Conservation (phyloP, 2,888 invertebrate genomes). For the Plebejus anna region DNA sequence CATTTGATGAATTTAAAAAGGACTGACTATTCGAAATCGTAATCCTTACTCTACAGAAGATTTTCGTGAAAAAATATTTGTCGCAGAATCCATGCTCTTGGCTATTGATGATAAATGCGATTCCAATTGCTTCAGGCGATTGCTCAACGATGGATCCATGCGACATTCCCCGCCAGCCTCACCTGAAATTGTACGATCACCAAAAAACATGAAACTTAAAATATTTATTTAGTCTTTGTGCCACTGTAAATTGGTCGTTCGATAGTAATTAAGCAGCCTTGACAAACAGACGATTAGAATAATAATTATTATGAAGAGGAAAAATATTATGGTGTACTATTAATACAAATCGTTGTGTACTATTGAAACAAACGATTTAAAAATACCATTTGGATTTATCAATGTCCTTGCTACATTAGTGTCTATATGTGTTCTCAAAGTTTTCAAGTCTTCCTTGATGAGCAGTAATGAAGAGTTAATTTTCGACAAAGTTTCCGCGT, state of each 20-base stretch:
- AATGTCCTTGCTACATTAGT: neutral
- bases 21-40: constrained; percentile 5
- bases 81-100: constrained; percentile 58
- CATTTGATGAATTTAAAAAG: neutral
- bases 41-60: constrained; percentile 42
- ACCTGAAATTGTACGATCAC: constrained; percentile 38
- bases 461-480: constrained; percentile 46
- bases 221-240: neutral
- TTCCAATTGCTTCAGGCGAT: constrained; percentile 53
- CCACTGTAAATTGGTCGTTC: neutral
- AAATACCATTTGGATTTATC: neutral
- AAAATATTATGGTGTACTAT: neutral
- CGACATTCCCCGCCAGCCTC: constrained; percentile 48
- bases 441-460: constrained; percentile 51
- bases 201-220: neutral
- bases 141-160: constrained; percentile 48
- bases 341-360: neutral
- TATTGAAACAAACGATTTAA: neutral
- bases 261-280: neutral
- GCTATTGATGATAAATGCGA: constrained; percentile 52
- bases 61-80: constrained; percentile 53
- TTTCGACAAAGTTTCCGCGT: constrained; percentile 46
- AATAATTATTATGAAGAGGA: neutral
- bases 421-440: constrained; percentile 44
- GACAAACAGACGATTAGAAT: neutral